Evolutionary conservation across 2,113 vertebrate species (phyloP), one percentile per base, ranked within the genome.

Genomic region (human (Homo sapiens)): DNA sequence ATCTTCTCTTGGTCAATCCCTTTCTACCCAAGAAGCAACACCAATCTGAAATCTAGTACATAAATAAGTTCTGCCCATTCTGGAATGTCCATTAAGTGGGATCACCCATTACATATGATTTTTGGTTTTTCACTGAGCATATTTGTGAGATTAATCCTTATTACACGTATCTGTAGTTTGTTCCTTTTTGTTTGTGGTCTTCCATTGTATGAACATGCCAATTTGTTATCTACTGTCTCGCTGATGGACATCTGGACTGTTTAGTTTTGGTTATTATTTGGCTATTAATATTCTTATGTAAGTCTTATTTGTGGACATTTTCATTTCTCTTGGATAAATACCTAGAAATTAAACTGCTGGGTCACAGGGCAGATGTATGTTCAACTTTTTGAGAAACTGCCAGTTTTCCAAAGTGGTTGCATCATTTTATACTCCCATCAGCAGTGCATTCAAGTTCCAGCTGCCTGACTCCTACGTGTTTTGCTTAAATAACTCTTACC

Each of bases 301-400:
- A 66, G 75, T 32, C 40, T 92, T 92, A 52, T 57, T 52, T 93
- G 73, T 68, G 22, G 55, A 50, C 50, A 9, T 43, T 90, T 90
- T 73, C 73, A 89, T 61, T 94, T 82, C 73, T 94, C 83, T 83
- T 85, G 35, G 70, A 78, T 83, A 95, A 91, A 89, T 45, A 89
- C 12, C 61, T 95, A 89, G 82, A 96, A 94, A 89, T 75, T 22
- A 87, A 96, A 75, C 59, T 93, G 61, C 82, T 81, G 30, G 88
- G 75, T 80, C 68, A 89, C 18, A 78, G 25, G 73, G 25, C 0
- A 90, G 43, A 87, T 75, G 38, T 5, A 68, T 3, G 12, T 23
- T 32, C 57, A 80, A 52, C 40, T 81, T 89, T 85, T 76, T 70
- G 79, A 86, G 43, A 92, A 90, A 83, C 13, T 86, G 38, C n/a